Evolutionary conservation across 2,888 invertebrate genomes (phyloP).

Genomic region (Ichneumoninae sp.): DNA sequence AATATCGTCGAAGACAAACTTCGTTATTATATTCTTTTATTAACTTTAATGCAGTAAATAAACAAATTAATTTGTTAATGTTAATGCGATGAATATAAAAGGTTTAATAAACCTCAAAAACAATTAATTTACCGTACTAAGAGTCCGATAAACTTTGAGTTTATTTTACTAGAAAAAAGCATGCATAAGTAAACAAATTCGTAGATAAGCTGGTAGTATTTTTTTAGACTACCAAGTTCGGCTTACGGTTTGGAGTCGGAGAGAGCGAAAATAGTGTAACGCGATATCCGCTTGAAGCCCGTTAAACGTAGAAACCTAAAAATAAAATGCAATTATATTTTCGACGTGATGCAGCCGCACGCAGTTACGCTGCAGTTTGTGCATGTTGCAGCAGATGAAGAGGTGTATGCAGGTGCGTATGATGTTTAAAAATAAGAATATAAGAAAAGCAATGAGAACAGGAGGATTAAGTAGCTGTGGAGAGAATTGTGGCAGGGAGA

Average conservation of each 20-base stretch:
- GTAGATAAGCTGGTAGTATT: too few relatives aligned
- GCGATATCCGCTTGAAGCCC: not conserved
- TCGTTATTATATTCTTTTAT: not conserved
- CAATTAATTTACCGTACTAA: too few relatives aligned
- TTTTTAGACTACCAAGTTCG: too few relatives aligned
- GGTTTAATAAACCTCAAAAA: too few relatives aligned
- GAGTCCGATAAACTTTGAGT: too few relatives aligned
- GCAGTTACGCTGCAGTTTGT: conserved; percentile 14
- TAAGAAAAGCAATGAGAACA: conserved; percentile 15
- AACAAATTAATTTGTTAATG: not conserved
- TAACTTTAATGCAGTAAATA: not conserved
- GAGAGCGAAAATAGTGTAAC: not conserved
- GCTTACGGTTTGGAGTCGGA: not conserved
- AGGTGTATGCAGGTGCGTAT: conserved; percentile 37
- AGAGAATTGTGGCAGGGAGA: not conserved
- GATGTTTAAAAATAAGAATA: not conserved
- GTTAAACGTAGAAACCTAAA: conserved; percentile 19
- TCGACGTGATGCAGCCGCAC: conserved; percentile 44
- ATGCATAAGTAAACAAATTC: too few relatives aligned
- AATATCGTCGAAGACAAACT: not conserved
- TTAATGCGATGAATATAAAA: too few relatives aligned
- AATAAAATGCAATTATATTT: conserved; percentile 55
- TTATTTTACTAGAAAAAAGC: too few relatives aligned
- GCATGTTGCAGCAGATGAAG: conserved; percentile 12
- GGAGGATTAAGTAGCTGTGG: not conserved